Evolutionary conservation across 2,113 vertebrate species (phyloP).

Genomic region (Willisornis vidua): DNA sequence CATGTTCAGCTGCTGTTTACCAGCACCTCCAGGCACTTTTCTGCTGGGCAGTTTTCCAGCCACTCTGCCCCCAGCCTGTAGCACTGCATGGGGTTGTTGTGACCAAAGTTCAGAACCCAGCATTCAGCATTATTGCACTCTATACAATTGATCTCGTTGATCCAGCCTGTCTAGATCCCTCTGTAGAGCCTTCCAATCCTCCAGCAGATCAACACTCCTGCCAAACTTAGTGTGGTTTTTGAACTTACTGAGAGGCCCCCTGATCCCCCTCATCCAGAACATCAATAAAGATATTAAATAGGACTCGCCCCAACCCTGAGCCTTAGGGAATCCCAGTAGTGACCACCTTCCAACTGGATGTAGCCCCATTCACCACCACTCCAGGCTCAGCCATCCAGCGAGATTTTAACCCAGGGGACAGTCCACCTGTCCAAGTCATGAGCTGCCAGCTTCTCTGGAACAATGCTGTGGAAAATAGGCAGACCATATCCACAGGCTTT

Average conservation of each 20-base stretch:
- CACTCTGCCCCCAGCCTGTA: not conserved
- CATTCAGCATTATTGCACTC: not conserved
- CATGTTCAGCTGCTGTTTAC: not conserved
- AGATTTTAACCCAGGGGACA: not conserved
- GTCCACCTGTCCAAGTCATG: not conserved
- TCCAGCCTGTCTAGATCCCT: not conserved
- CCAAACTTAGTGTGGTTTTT: not conserved
- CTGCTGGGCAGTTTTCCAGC: not conserved
- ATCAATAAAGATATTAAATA: not conserved
- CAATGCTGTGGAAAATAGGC: not conserved
- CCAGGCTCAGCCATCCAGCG: not conserved
- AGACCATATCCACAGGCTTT: not conserved
- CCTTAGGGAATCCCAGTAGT: not conserved
- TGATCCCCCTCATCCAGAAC: not conserved
- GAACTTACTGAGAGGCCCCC: not conserved
- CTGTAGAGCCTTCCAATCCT: not conserved
- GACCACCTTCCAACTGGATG: not conserved
- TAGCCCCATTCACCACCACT: not conserved
- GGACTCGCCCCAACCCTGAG: not conserved
- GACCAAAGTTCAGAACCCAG: not conserved
- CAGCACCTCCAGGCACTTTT: not conserved
- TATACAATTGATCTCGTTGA: too few relatives aligned
- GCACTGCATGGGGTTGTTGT: rapidly evolving
- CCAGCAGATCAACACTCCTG: not conserved
- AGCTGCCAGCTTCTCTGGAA: not conserved